Evolutionary conservation across 1,140 invertebrate genomes (phyloP).

Genomic region (Pogonomyrmex barbatus): DNA sequence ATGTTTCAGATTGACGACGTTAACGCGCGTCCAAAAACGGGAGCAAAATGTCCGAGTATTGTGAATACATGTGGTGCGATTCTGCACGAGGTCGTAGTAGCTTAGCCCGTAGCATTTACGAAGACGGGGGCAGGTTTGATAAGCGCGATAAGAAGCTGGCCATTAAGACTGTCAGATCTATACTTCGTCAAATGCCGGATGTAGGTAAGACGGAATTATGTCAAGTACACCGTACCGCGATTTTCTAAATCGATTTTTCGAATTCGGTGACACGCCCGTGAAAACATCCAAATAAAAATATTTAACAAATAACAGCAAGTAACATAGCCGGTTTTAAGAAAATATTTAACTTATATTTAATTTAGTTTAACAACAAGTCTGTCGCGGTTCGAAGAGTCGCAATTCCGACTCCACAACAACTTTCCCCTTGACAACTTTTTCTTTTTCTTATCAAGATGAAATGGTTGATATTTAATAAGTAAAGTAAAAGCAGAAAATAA

Average conservation of each 20-base stretch:
- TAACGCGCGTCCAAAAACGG: background rate
- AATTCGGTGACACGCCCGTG: too few species aligned
- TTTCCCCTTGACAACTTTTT: too few species aligned
- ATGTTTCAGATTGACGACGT: constrained; percentile 51
- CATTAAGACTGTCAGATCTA: constrained; percentile 86
- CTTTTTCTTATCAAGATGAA: too few species aligned
- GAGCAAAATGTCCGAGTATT: constrained; percentile 83
- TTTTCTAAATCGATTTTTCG: background rate
- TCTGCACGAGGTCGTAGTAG: constrained; percentile 75
- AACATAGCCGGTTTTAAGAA: too few species aligned
- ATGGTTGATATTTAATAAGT: too few species aligned
- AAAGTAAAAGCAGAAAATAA: too few species aligned
- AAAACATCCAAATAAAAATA: background rate
- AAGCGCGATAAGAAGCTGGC: constrained; percentile 84
- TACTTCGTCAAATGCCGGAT: constrained; percentile 86
- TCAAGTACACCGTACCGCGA: background rate
- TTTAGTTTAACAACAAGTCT: background rate
- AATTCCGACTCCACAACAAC: too few species aligned
- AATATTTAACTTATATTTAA: background rate
- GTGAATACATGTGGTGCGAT: constrained; percentile 84
- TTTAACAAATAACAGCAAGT: background rate
- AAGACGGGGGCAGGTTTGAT: constrained; percentile 79
- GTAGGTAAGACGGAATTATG: constrained; percentile 84
- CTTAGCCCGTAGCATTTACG: constrained; percentile 79
- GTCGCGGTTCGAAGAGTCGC: background rate